Conservation (phyloP, 1,140 invertebrate genomes). For the Steinernema khuongi region DNA sequence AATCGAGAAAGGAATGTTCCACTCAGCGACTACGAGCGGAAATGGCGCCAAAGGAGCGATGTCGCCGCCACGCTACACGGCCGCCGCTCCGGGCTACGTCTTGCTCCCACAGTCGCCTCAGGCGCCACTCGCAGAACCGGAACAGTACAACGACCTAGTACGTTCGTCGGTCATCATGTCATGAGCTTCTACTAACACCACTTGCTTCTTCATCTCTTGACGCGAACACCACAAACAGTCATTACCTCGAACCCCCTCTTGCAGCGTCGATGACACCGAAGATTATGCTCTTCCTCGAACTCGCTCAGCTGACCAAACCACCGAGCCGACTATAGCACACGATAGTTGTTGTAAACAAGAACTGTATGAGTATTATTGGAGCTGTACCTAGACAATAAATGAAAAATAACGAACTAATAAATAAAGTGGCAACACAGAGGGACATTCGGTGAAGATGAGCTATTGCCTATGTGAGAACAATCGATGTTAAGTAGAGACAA, state of each 20-base stretch:
- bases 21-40: neutral
- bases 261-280: slow-evolving; percentile 4
- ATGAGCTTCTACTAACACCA: neutral
- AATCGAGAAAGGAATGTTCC: slow-evolving; percentile 7
- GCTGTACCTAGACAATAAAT: too few species aligned
- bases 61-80: slow-evolving; percentile 34
- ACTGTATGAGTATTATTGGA: too few species aligned
- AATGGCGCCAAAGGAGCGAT: neutral
- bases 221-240: neutral
- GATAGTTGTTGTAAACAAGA: too few species aligned
- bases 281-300: too few species aligned
- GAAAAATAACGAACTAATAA: too few species aligned
- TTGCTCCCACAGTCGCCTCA: slow-evolving; percentile 43
- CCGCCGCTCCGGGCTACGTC: slow-evolving; percentile 38
- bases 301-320: too few species aligned
- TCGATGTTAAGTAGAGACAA: too few species aligned
- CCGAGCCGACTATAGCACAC: too few species aligned
- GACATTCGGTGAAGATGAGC: too few species aligned
- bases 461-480: too few species aligned
- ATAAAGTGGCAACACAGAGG: too few species aligned
- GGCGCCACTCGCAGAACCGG: slow-evolving; percentile 41
- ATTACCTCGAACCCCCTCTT: neutral
- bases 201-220: neutral
- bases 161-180: neutral
- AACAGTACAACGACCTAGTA: slow-evolving; percentile 30